Percentiles rank a stretch among this genome's conserved stretches.
Evolutionary conservation across 1,140 invertebrate species (phyloP).

Genomic region (Copidosoma floridanum): DNA sequence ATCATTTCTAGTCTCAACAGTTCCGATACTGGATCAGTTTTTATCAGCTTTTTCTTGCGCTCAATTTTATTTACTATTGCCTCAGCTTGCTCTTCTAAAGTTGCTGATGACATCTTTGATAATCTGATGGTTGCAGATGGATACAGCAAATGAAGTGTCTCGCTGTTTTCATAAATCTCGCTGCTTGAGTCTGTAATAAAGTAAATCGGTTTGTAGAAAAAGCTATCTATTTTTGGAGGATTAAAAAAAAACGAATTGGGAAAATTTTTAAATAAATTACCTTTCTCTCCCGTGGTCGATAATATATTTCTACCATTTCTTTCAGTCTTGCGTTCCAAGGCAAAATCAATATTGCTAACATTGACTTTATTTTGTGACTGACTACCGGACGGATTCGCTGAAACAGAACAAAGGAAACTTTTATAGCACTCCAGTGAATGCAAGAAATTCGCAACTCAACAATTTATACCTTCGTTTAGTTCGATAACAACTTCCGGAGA

Average conservation of each 20-base stretch:
- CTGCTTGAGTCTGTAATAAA: neutral
- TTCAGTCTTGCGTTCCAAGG: neutral
- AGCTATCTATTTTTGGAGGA: no score
- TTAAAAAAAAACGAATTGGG: no score
- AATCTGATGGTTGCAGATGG: conserved; percentile 4
- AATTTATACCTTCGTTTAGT: conserved; percentile 7
- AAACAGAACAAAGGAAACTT: neutral
- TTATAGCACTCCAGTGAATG: neutral
- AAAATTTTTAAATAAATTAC: no score
- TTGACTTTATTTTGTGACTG: neutral
- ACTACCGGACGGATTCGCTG: conserved; percentile 2
- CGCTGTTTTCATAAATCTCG: conserved; percentile 19
- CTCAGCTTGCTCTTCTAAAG: conserved; percentile 47
- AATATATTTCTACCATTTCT: conserved; percentile 3
- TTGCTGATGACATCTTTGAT: conserved; percentile 6
- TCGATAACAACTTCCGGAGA: conserved; percentile 16
- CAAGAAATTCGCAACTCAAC: neutral
- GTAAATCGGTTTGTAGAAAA: neutral
- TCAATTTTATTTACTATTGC: conserved; percentile 64
- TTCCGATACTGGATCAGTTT: conserved; percentile 60
- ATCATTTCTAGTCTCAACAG: conserved; percentile 61
- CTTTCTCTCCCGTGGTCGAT: conserved; percentile 4
- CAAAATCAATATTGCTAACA: neutral
- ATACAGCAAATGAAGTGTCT: conserved; percentile 19
- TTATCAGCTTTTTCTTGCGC: conserved; percentile 61